Conservation (phyloP, 2,888 invertebrate genomes). For the Ischnura elegans region DNA sequence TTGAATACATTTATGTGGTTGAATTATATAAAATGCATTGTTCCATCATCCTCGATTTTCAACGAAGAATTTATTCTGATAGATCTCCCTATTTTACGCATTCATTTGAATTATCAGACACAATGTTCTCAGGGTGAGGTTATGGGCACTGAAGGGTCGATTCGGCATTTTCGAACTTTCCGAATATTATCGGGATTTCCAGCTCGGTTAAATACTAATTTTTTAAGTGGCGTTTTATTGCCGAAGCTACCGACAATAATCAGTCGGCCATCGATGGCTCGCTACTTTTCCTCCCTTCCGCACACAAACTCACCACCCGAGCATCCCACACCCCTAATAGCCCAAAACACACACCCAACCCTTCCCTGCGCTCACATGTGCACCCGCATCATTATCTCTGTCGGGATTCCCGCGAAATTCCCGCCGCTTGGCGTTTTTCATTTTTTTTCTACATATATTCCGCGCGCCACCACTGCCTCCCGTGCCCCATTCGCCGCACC, state of each 20-base stretch:
- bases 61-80: no score
- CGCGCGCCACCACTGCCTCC: neutral
- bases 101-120: no score
- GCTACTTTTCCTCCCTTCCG: neutral
- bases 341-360: neutral
- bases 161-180: no score
- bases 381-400: slow-evolving; percentile 17
- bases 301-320: neutral
- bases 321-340: neutral
- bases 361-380: neutral
- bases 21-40: no score
- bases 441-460: neutral
- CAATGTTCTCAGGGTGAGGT: no score
- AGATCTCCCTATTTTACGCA: no score
- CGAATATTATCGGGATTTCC: no score
- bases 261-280: neutral
- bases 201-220: no score
- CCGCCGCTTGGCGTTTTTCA: neutral
- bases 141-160: no score
- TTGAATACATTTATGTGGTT: no score
- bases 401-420: neutral
- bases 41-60: no score
- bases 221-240: no score
- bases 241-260: neutral
- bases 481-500: neutral